Conservation (phyloP, 2,888 invertebrate genomes). For the Chironomus riparius region DNA sequence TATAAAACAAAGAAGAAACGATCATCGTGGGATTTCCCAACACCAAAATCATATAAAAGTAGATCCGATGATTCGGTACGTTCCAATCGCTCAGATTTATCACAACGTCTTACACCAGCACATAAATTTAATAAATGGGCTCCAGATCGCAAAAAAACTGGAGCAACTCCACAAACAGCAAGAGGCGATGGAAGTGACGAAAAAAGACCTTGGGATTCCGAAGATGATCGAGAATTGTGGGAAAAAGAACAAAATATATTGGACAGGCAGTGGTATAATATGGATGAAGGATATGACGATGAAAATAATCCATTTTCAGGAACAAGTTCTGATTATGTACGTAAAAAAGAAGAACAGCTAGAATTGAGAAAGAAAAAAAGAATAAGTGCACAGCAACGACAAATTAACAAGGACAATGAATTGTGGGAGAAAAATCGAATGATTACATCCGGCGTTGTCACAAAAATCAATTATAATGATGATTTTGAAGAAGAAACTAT, state of each 20-base stretch:
- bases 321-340: constrained; percentile 84
- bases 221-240: constrained; percentile 74
- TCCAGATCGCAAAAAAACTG: constrained; percentile 55
- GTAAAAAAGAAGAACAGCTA: constrained; percentile 85
- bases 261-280: constrained; percentile 94
- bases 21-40: constrained; percentile 90
- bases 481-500: constrained; percentile 94
- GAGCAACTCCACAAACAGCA: constrained; percentile 52
- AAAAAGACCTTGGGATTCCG: constrained; percentile 50
- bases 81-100: constrained; percentile 45
- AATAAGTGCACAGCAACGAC: constrained; percentile 90
- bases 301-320: constrained; percentile 88
- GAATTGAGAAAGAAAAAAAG: constrained; percentile 84
- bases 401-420: constrained; percentile 97
- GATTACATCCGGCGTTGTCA: constrained; percentile 90
- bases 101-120: constrained; percentile 76
- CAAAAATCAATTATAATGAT: constrained; percentile 76
- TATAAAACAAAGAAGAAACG: constrained; percentile 51
- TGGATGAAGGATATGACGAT: constrained; percentile 89
- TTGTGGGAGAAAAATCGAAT: constrained; percentile 98
- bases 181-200: constrained; percentile 38
- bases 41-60: constrained; percentile 51
- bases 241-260: constrained; percentile 81
- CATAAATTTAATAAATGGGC: constrained; percentile 72
- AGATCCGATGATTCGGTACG: constrained; percentile 40